Conservation (phyloP, 92 coral and sea anemone genomes). For the Blastomussa wellsi region DNA sequence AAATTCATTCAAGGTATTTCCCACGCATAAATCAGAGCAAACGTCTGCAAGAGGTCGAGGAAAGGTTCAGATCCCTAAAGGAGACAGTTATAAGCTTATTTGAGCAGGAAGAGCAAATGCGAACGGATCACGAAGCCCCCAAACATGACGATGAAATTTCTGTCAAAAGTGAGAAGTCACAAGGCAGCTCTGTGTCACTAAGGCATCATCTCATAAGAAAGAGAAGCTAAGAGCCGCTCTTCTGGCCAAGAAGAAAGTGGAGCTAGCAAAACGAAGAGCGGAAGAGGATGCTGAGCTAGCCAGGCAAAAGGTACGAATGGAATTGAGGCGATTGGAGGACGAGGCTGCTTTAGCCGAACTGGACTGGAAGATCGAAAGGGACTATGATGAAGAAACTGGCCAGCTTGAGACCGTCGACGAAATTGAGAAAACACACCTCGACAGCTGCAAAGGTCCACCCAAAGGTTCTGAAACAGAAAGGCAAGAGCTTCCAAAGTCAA, state of each 20-base stretch:
- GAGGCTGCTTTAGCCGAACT: conserved; percentile 52
- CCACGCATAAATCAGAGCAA: conserved; percentile 35
- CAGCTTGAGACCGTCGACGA: not conserved
- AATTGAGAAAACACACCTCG: not conserved
- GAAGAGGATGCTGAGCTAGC: conserved; percentile 53
- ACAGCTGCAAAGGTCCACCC: not conserved
- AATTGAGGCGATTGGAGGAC: conserved; percentile 53
- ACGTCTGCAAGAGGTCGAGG: conserved; percentile 41
- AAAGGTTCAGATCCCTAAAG: conserved; percentile 20
- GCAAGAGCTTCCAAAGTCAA: not conserved
- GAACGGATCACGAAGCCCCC: conserved; percentile 9
- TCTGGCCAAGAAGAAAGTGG: conserved; percentile 34
- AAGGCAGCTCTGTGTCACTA: conserved; percentile 8
- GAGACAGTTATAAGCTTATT: not conserved
- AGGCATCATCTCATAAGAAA: conserved; percentile 29
- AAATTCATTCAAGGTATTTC: conserved; percentile 11
- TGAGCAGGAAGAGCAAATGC: conserved; percentile 15
- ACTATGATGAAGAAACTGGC: conserved; percentile 26
- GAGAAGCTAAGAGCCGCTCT: conserved; percentile 35
- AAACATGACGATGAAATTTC: conserved; percentile 17
- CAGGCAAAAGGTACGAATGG: conserved; percentile 35
- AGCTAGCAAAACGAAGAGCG: conserved; percentile 47
- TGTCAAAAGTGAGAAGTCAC: conserved; percentile 8
- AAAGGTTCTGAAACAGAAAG: not conserved
- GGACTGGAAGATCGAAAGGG: conserved; percentile 47